Evolutionary conservation across 2,797 vertebrate genomes (phyloP).

Genomic region (Microctenopoma steveboyesi): DNA sequence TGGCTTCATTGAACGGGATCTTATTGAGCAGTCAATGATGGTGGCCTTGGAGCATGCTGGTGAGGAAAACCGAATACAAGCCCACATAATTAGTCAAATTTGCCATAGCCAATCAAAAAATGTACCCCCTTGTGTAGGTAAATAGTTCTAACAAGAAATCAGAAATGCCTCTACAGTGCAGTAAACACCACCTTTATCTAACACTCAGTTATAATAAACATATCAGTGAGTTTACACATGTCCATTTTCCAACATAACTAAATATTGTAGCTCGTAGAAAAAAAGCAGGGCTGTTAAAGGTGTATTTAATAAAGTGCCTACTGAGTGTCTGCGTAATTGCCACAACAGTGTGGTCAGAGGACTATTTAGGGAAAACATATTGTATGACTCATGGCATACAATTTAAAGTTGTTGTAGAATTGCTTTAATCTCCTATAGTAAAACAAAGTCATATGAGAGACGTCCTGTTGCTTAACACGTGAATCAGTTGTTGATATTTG

Average conservation of each 20-base stretch:
- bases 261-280: neutral
- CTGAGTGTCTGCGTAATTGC: neutral
- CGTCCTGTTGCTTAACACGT: neutral
- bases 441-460: neutral
- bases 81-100: no score
- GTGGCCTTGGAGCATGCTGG: constrained; percentile 95
- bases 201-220: neutral
- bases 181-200: neutral
- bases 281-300: neutral
- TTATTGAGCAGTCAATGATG: constrained; percentile 98
- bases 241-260: neutral
- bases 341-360: neutral
- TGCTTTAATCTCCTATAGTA: neutral
- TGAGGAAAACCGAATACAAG: constrained; percentile 62
- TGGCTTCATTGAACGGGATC: constrained; percentile 94
- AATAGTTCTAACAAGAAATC: neutral
- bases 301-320: no score
- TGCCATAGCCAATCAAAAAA: no score
- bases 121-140: neutral
- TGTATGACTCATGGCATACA: neutral
- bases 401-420: neutral
- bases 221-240: neutral
- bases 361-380: neutral
- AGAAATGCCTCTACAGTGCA: neutral
- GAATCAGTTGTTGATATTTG: neutral